Base-by-base conservation (phyloP, 2,113 vertebrate genomes). In the Spilogale gracilis region DNA sequence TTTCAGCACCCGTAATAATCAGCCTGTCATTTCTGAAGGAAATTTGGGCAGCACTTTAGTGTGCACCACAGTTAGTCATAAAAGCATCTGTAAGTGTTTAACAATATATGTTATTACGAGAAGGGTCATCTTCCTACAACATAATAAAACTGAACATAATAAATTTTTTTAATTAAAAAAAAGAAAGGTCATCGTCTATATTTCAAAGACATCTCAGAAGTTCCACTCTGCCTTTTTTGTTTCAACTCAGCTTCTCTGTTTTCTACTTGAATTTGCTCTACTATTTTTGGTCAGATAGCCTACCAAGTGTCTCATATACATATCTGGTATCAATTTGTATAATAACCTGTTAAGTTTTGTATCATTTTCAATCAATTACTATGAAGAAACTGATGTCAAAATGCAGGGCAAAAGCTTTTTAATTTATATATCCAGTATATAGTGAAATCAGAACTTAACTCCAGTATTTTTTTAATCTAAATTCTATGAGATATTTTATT, bases 191-290 rank as follows among this genome's bases (percentile, higher is more conserved):
- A 50, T 54, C 1, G 52, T 94, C 60, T 9, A 9, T 69, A 92
- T 84, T 84, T 92, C 63, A 79, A 85, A 89, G 61, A 89, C 16
- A 84, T 23, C 1, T 63, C 45, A 79, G 48, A 95, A 89, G 18
- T 73, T 32, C 11, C 25, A 50, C 56, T 27, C 12, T 83, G 8
- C 0, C 73, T 82, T 2, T 50, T 63, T 94, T 65, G 17, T 58
- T 91, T 82, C 81, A 74, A 14, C 45, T 89, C 30, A 56, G 9
- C 25, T 69, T 5, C 30, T 56, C 8, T 83, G 7, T 48, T 50
- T 87, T 48, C 38, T 93, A 20, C 25, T 80, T 63, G 56, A 87
- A 69, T 81, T 93, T 95, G 9, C 16, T 91, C 56, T 79, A 85
- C 23, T 63, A 4, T 63, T 63, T 87, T 91, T 17, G 23, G 13